phyloP scores from a whole-genome alignment of 2,797 vertebrate genomes.

The Poeciliopsis infans region DNA sequence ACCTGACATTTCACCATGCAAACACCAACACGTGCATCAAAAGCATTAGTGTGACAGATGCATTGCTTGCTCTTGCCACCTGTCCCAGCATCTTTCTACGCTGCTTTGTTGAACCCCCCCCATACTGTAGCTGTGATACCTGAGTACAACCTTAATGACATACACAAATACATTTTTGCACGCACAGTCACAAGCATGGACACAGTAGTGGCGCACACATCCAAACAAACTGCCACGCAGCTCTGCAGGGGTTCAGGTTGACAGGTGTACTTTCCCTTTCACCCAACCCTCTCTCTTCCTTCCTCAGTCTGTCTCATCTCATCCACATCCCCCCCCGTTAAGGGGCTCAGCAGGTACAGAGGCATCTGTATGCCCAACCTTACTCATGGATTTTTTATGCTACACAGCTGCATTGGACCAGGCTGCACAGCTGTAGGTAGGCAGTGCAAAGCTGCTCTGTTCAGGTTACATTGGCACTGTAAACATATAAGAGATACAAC shows the following conservation, averaged over 20 bases:
- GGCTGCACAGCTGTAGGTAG: slow-evolving; percentile 48
- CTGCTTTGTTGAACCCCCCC: slow-evolving; percentile 29
- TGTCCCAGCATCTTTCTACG: slow-evolving; percentile 32
- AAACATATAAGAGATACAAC: background rate
- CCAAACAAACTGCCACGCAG: slow-evolving; percentile 21
- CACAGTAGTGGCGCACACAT: slow-evolving; percentile 20
- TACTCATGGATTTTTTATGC: slow-evolving; percentile 78
- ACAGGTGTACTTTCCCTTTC: slow-evolving; percentile 57
- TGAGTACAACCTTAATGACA: slow-evolving; percentile 37
- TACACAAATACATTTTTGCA: slow-evolving; percentile 18
- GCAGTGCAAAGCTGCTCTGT: slow-evolving; percentile 56
- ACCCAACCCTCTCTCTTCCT: background rate
- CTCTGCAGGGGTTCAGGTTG: slow-evolving; percentile 50
- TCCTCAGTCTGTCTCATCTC: background rate
- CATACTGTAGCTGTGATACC: slow-evolving; percentile 18
- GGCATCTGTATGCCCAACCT: slow-evolving; percentile 71
- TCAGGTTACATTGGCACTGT: slow-evolving; percentile 53
- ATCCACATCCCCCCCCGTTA: slow-evolving; percentile 24
- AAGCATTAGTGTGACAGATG: slow-evolving; percentile 56
- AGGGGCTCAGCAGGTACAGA: slow-evolving; percentile 66
- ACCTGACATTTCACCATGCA: slow-evolving; percentile 39
- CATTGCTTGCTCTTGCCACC: slow-evolving; percentile 45
- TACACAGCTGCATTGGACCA: slow-evolving; percentile 44
- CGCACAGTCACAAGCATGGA: slow-evolving; percentile 3
- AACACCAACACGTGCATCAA: slow-evolving; percentile 46